Percentiles rank a stretch among this genome's conserved stretches.
Evolutionary conservation across 2,797 vertebrate species (phyloP).

Genomic region (Hydrophis major): DNA sequence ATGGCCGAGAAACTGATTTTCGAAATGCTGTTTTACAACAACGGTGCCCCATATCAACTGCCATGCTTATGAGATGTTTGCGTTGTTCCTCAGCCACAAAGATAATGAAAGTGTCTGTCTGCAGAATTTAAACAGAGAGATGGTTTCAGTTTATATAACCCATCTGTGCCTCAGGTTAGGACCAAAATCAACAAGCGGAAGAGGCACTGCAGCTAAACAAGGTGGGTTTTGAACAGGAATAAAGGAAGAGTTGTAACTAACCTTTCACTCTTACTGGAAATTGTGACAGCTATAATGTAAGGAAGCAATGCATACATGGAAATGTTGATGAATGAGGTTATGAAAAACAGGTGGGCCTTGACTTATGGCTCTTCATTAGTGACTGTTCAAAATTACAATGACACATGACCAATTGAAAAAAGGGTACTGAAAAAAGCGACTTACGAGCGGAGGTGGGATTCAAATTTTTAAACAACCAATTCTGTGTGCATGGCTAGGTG

Average conservation of each 20-base stretch:
- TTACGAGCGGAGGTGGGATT: background rate
- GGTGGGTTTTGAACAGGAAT: conserved; percentile 54
- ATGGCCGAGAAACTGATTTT: conserved; percentile 50
- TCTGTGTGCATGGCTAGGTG: too few relatives aligned
- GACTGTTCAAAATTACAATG: background rate
- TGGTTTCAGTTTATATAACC: conserved; percentile 66
- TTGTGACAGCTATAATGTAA: conserved; percentile 58
- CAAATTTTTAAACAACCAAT: too few relatives aligned
- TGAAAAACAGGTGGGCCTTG: conserved; percentile 28
- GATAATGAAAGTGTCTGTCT: conserved; percentile 71
- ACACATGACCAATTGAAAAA: background rate
- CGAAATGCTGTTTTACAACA: conserved; percentile 44
- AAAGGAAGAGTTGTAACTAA: conserved; percentile 69
- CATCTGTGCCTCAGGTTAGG: conserved; percentile 56
- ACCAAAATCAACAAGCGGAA: conserved; percentile 60
- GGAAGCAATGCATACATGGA: conserved; percentile 49
- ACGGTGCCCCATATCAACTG: conserved; percentile 49
- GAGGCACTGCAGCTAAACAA: conserved; percentile 62
- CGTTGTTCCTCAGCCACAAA: conserved; percentile 70
- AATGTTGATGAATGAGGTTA: conserved; percentile 54
- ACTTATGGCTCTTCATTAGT: background rate
- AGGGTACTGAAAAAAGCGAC: background rate
- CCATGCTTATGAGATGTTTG: conserved; percentile 55
- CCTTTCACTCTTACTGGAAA: conserved; percentile 58
- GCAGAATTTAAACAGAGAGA: conserved; percentile 67